Base-by-base conservation (phyloP, 2,888 invertebrate species). In the Rhagophthalmus giganteus region DNA sequence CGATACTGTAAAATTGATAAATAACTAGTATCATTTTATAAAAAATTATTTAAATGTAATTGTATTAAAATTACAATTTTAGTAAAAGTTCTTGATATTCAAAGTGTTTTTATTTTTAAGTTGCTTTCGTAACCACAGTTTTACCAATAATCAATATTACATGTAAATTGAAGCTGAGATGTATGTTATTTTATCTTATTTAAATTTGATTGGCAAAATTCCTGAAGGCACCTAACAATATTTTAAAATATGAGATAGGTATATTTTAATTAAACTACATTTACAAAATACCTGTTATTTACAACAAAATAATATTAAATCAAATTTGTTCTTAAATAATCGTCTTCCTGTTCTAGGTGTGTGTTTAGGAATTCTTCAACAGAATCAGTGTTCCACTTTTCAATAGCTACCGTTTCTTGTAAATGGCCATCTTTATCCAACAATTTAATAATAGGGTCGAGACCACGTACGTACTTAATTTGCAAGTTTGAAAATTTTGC, bases 361-460 rank as follows among this genome's bases (percentile, higher is more conserved):
- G 94, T 90, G 61, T 87, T 88, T 60, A 99, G 83, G 77, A 97
- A 99, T 74, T 97, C 96, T 71, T 94, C 93, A 2, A 99, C 90
- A 0, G 96, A 91, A 74, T 99, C 97, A 0, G 98, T 98, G 74
- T 97, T 93, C 98, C 98, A 98, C 71, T 96, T 96, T 65, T 95
- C 94, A 69, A 99, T 96, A 39, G 95, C 96, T 15, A 98, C 83
- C 12, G 90, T 86, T 71, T 95, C 94, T 70, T 85, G 85, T 1
- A 93, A 84, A 68, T 89, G 86, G 20, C 88, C 90, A 65, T 87
- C 87, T 54, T 85, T 85, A 69, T 96, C 92, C 61, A 92, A 80
- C 37, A 99, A 77, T 71, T 94, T 92, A 32, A 99, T 94, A 55
- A 93, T 86, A 0, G 98, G 98, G 76, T 97, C 94, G 44, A 95